These are phyloP conservation scores for Agapostemon virescens DNA, from an alignment of 2,888 invertebrate genomes.

Conservation along the genomic window DNA sequence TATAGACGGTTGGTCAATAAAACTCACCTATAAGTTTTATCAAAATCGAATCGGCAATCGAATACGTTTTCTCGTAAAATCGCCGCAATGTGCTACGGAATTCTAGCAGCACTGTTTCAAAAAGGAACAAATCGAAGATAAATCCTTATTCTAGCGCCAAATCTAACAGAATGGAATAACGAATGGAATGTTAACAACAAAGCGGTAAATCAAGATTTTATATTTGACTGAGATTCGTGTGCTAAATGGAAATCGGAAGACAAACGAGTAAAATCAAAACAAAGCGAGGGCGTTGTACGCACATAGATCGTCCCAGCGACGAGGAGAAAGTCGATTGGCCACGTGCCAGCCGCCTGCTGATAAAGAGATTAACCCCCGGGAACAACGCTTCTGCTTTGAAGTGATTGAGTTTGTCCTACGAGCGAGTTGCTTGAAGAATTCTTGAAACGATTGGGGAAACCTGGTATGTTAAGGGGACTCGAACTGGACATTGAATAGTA, in stretches of 20 bases:
- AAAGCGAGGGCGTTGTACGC: constrained; percentile 37
- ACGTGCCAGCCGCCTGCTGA: constrained; percentile 74
- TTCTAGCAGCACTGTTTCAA: background rate
- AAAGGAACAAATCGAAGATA: background rate
- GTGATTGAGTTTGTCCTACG: constrained; percentile 37
- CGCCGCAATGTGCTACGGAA: background rate
- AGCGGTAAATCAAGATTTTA: background rate
- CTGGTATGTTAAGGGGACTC: background rate
- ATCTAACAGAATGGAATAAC: background rate
- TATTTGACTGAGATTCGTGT: background rate
- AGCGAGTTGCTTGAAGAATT: constrained; percentile 10
- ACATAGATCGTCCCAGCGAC: constrained; percentile 26
- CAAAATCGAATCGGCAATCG: no score
- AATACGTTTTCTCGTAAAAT: no score
- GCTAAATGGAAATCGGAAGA: background rate
- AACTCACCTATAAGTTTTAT: no score
- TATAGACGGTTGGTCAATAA: no score
- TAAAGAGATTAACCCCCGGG: constrained; percentile 76
- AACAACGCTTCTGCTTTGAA: constrained; percentile 73
- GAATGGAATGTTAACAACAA: background rate
- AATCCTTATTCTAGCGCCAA: no score
- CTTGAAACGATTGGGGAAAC: background rate
- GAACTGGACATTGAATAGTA: background rate
- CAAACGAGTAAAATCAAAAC: constrained; percentile 45
- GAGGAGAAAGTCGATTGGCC: constrained; percentile 70